A percentile compares a stretch with the other conserved stretches of the same genome.
Evolutionary conservation across 2,797 vertebrate genomes (phyloP).

Genomic region (Taeniopygia guttata): DNA sequence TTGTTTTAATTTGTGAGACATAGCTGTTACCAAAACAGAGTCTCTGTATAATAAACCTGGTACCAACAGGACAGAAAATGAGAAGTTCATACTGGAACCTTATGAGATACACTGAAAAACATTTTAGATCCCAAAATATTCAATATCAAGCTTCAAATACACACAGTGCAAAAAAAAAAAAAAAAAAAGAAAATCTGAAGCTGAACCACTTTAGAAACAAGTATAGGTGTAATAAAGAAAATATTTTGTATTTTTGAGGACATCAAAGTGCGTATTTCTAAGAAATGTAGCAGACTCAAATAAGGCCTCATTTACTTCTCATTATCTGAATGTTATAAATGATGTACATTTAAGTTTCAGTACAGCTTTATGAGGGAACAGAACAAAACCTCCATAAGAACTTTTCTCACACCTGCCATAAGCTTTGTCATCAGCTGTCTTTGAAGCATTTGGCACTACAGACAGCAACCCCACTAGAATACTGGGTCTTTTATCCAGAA

Average conservation of each 20-base stretch:
- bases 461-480: background rate
- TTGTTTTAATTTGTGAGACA: background rate
- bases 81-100: too few relatives aligned
- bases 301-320: background rate
- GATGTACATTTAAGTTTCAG: background rate
- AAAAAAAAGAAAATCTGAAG: fast-evolving
- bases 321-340: background rate
- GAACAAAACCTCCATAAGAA: background rate
- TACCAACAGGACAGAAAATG: background rate
- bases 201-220: background rate
- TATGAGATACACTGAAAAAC: background rate
- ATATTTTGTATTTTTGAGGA: background rate
- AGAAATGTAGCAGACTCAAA: background rate
- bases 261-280: background rate
- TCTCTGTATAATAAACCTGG: background rate
- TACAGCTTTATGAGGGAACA: background rate
- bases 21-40: background rate
- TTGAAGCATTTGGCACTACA: background rate
- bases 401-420: background rate
- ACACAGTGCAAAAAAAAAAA: background rate
- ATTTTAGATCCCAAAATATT: background rate
- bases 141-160: background rate
- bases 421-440: background rate
- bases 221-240: background rate
- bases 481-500: background rate